Evolutionary conservation across 2,113 vertebrate genomes (phyloP).

Genomic region (Microtus oregoni): DNA sequence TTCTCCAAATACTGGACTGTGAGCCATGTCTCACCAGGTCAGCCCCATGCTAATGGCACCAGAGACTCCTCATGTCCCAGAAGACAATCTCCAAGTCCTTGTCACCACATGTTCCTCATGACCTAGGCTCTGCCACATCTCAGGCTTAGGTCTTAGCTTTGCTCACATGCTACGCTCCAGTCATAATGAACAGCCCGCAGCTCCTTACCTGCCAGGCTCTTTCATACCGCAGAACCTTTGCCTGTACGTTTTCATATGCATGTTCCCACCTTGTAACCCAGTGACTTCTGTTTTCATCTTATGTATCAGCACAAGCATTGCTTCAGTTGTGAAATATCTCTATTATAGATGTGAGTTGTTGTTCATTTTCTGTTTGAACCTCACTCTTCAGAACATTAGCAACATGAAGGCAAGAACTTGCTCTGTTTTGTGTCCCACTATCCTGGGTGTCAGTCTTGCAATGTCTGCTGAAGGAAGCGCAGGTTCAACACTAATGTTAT

Average conservation of each 20-base stretch:
- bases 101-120: not conserved
- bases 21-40: not conserved
- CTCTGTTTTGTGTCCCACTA: not conserved
- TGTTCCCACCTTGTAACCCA: not conserved
- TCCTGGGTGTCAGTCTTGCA: not conserved
- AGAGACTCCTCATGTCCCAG: not conserved
- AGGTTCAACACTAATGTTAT: not conserved
- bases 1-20: not conserved
- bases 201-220: not conserved
- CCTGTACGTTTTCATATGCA: not conserved
- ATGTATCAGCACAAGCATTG: not conserved
- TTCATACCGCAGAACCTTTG: not conserved
- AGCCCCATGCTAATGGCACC: not conserved
- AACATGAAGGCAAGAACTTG: not conserved
- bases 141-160: not conserved
- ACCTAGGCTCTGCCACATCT: not conserved
- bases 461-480: not conserved
- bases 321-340: not conserved
- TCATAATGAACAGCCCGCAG: not conserved
- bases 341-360: not conserved
- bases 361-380: not conserved
- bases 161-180: not conserved
- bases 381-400: not conserved
- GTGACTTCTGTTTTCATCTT: not conserved
- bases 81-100: not conserved